Evolutionary conservation across 2,888 invertebrate genomes (phyloP), one percentile per base, ranked within the genome.

Genomic region (Dexiosoma caninum): DNA sequence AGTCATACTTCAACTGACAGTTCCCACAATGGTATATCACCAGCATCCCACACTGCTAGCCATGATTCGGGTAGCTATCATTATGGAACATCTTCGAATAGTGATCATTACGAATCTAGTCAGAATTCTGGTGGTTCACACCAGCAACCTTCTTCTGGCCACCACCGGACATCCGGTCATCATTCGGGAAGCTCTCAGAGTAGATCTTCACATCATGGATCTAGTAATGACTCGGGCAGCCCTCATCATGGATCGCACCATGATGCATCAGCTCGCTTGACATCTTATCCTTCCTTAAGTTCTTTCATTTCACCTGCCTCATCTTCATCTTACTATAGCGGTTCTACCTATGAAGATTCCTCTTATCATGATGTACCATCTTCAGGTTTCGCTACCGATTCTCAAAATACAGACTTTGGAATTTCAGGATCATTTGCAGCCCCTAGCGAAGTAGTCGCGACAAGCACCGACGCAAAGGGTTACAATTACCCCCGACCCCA

Each of bases 401-500:
- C 44, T 21, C 27, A 42, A 19, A 60, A 19, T 35, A 2, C 30
- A 4, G 40, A 51, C 40, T 27, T 44, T 14, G 9, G 32, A 6
- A 10, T 27, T 16, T 14, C 51, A 1, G 9, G 14, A 1, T 44
- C 55, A 12, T 62, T 23, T 12, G 62, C 59, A 30, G 44, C 60
- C 16, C 7, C 69, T 7, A 67, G 49, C 4, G 16, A 69, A 30
- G 42, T 16, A 16, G 23, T 67, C 46, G 62, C 51, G 10, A 77
- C 77, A 9, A 74, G 57, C 10, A 67, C 67, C 9, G 51, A 23
- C 7, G 75, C 67, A 4, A 75, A 75, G 30, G 75, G 75, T 9
- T 75, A 75, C 42, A 21, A 35, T 21, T 81, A 81, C 35, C 62
- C 81, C 12, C 72, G 8, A 4, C 81, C 81, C n/a, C 30, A 53